Percentiles rank a stretch among this genome's conserved stretches.
Evolutionary conservation across 2,113 vertebrate species (phyloP).

Genomic region (Polypterus bichir): DNA sequence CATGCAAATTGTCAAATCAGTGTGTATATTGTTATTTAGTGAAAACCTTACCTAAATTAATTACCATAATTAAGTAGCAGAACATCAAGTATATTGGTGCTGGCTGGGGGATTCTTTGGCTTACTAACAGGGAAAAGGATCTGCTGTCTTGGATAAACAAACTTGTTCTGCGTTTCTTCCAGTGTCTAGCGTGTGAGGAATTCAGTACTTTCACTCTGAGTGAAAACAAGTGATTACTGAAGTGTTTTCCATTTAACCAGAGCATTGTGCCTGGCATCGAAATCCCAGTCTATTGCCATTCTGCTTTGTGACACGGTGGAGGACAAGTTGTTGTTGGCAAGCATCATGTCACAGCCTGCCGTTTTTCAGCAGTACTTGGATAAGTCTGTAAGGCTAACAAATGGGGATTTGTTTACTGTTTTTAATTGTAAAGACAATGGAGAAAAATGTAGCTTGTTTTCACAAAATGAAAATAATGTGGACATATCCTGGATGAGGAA

Average conservation of each 20-base stretch:
- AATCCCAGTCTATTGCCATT: conserved; percentile 28
- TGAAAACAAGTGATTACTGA: conserved; percentile 39
- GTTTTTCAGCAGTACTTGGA: background rate
- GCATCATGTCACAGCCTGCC: background rate
- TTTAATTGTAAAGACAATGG: too few species aligned
- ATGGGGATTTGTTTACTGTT: too few species aligned
- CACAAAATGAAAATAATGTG: too few species aligned
- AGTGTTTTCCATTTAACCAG: conserved; percentile 36
- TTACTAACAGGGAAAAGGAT: conserved; percentile 41
- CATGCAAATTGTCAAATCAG: conserved; percentile 98
- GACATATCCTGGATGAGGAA: too few species aligned
- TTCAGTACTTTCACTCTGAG: conserved; percentile 25
- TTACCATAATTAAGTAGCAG: conserved; percentile 87
- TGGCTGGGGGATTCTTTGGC: conserved; percentile 28
- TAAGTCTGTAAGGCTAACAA: too few species aligned
- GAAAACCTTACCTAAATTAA: conserved; percentile 97
- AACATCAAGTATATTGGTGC: conserved; percentile 69
- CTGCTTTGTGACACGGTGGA: conserved; percentile 15
- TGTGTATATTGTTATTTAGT: conserved; percentile 95
- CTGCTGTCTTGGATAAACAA: conserved; percentile 26
- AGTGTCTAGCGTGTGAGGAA: conserved; percentile 2
- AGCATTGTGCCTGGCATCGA: background rate
- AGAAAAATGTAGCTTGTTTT: too few species aligned
- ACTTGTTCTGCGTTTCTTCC: conserved; percentile 18
- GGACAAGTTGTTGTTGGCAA: background rate